Evolutionary conservation across 2,888 invertebrate species (phyloP), one percentile per base, ranked within the genome.

Genomic region (Brachyopa scutellaris): DNA sequence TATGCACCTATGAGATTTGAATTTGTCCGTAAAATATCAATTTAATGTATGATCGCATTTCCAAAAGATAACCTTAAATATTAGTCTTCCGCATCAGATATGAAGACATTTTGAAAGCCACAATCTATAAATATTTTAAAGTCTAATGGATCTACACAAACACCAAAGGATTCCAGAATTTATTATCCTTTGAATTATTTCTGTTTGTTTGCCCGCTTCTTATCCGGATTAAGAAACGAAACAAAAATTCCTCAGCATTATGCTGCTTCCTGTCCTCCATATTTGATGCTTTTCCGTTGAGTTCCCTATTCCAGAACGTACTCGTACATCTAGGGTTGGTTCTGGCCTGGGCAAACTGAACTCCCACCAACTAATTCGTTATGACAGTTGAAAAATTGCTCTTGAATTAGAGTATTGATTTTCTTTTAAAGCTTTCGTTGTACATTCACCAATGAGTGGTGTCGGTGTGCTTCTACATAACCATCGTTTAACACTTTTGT

Each of bases 331-430:
- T 26, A n/a, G 40, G 19, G n/a, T 47, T 11, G 55, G 8, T 11
- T 55, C 9, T 36, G 11, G 6, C 8, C 2, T 1, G 9, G 2
- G 13, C 2, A 13, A 31, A 38, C 15, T 57, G 19, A 23, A 26
- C 45, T 36, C 45, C 19, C n/a, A n/a, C 36, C 40, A 17, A 69
- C 57, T 69, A 57, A 69, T 69, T 69, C 67, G 67, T 69, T 57
- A 55, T 55, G 36, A 47, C 45, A 55, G 33, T 69, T 69, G 36
- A 69, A 45, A 69, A 69, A 57, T 69, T 57, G 33, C 47, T 47
- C 45, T 26, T 57, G 38, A 17, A 45, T 57, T 57, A 11, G n/a
- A 11, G 3, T 45, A 69, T 69, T 36, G 67, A 69, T 69, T 69
- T 47, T 67, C 29, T 23, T 17, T 31, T 61, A 31, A 13, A 15